Evolutionary conservation across 2,113 vertebrate genomes (phyloP).

Genomic region (Daphoenositta chrysoptera): DNA sequence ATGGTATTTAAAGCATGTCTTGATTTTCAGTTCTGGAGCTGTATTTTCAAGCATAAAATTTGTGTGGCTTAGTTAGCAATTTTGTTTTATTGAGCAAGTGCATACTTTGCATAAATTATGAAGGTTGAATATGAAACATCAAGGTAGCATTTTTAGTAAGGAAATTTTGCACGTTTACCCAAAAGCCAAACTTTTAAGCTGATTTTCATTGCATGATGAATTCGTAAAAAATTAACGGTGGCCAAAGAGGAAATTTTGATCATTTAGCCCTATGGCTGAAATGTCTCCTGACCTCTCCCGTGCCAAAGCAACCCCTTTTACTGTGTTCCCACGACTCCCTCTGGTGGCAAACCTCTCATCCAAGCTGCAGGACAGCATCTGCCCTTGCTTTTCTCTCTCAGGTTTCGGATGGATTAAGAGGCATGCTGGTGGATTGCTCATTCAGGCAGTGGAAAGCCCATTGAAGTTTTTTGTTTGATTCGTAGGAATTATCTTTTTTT

Average conservation of each 20-base stretch:
- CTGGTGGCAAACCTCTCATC: slow-evolving; percentile 64
- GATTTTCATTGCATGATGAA: background rate
- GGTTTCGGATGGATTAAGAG: background rate
- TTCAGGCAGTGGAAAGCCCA: background rate
- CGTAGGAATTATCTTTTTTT: background rate
- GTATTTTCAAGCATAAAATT: background rate
- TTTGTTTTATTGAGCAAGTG: background rate
- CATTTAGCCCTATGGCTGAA: background rate
- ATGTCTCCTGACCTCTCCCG: background rate
- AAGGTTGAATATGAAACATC: background rate
- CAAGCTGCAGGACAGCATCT: background rate
- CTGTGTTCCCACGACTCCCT: slow-evolving; percentile 68
- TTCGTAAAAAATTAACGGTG: background rate
- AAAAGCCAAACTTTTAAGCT: background rate
- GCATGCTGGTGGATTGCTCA: background rate
- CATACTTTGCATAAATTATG: background rate
- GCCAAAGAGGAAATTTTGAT: background rate
- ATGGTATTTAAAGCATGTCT: background rate
- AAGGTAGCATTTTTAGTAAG: background rate
- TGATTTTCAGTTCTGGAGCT: background rate
- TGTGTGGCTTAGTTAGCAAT: background rate
- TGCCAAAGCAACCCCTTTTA: background rate
- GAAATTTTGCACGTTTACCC: background rate
- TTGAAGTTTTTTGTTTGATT: background rate
- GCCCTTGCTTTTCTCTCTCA: background rate